Base-by-base conservation (phyloP, 2,888 invertebrate species). In the Acanthosepion lycidas region DNA sequence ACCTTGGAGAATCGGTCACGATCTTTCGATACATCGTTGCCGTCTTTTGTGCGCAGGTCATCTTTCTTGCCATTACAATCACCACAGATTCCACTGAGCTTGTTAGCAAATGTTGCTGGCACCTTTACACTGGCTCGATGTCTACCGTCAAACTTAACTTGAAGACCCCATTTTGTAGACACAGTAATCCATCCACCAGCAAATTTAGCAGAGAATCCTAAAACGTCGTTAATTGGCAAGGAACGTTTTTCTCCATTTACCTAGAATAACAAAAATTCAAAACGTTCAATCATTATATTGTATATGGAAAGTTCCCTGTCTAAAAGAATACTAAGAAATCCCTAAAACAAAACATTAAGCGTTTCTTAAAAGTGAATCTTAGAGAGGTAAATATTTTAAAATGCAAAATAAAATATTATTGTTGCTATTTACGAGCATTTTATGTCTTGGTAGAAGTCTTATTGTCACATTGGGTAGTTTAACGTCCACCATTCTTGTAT, bases 11-110 rank as follows among this genome's bases (percentile, higher is more conserved):
- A 95, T 33, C 94, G 95, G 78, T 95, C 94, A 33, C 48, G 49
- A 33, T 94, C 91, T n/a, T 55, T 94, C 28, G 95, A 94, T 33
- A 95, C 95, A 53, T 96, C 95, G 12, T 33, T 94, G 53, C 95
- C 95, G 12, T 95, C 94, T 59, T 95, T 95, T 15, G 95, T 95
- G 48, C 94, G 92, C 92, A 94, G 95, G 92, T 96, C 96, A 94
- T 96, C 95, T 51, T 95, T 94, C 18, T 93, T 92, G 1, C 96
- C 95, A 94, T 96, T 95, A 94, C 96, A 96, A 94, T 96, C 95
- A 53, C 96, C 96, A 94, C 96, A 96, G 18, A 96, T 92, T 49
- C 96, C 96, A 6, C 94, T 95, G 94, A 96, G 59, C 23, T 91
- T 91, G n/a, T 94, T 91, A 42, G 93, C 78, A 92, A 94, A 95